Percentiles rank a stretch among this genome's conserved stretches.
phyloP scores from a whole-genome alignment of 2,797 vertebrate genomes.

The Ambastaia sidthimunki region DNA sequence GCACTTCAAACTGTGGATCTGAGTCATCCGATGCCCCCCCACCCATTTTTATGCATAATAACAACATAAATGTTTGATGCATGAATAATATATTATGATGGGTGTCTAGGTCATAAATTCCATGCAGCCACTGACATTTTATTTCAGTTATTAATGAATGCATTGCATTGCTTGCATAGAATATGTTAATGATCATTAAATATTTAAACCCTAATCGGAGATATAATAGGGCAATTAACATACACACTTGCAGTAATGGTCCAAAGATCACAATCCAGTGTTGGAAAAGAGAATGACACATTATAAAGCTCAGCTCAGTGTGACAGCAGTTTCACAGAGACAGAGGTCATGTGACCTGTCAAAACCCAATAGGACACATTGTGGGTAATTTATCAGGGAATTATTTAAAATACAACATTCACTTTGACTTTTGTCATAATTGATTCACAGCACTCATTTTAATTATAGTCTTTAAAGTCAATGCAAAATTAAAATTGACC shows the following conservation, averaged over 20 bases:
- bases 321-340: conserved; percentile 1
- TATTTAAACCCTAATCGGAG: conserved; percentile 55
- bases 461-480: not conserved
- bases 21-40: not conserved
- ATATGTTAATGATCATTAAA: conserved; percentile 54
- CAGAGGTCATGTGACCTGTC: conserved; percentile 17
- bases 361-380: not conserved
- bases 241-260: conserved; percentile 45
- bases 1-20: conserved; percentile 19
- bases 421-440: not conserved
- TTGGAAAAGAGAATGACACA: conserved; percentile 26
- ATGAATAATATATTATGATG: conserved; percentile 33
- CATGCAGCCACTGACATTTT: conserved; percentile 8
- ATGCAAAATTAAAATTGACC: not conserved
- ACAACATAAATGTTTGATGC: conserved; percentile 39
- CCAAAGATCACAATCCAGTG: conserved; percentile 30
- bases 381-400: not conserved
- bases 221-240: conserved; percentile 59
- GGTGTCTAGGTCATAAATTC: conserved; percentile 19
- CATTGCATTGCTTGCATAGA: conserved; percentile 26
- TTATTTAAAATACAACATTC: conserved; percentile 6
- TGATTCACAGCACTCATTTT: not conserved
- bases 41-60: not conserved
- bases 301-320: not conserved
- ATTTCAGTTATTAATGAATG: conserved; percentile 29